Percentiles rank a stretch among this genome's conserved stretches.
These are phyloP conservation scores for Nyctereutes procyonoides DNA, from an alignment of 2,113 vertebrate genomes.

Conservation along the genomic window DNA sequence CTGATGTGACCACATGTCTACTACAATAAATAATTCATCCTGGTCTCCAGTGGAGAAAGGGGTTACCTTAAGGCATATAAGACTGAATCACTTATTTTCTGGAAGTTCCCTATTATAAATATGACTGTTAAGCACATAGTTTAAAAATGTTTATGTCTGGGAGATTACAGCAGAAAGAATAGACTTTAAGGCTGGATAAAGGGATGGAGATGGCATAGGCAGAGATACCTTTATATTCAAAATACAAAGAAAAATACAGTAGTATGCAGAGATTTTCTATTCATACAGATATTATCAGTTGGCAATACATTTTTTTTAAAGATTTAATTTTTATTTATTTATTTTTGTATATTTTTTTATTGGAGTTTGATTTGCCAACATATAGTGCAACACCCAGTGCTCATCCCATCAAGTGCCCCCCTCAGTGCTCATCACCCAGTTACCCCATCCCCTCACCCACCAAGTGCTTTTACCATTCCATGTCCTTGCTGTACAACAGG, in stretches of 20 bases:
- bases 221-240: slow-evolving; percentile 42
- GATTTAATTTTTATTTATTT: too few species aligned
- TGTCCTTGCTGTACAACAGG: neutral
- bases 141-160: slow-evolving; percentile 1
- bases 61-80: neutral
- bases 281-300: neutral
- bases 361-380: too few species aligned
- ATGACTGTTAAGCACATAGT: neutral
- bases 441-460: too few species aligned
- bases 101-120: slow-evolving; percentile 42
- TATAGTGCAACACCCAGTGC: too few species aligned
- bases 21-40: slow-evolving; percentile 10
- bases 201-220: neutral
- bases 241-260: neutral
- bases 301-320: too few species aligned
- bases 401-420: too few species aligned
- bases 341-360: too few species aligned
- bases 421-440: too few species aligned
- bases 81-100: slow-evolving; percentile 54
- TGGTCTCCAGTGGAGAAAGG: neutral
- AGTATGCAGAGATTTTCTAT: neutral
- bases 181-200: neutral
- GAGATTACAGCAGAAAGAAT: slow-evolving; percentile 15
- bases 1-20: neutral
- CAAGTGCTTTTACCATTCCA: slow-evolving; percentile 1